Percentiles rank a stretch among this genome's conserved stretches.
These are phyloP conservation scores for Nymphalis polychloros DNA, from an alignment of 2,888 invertebrate genomes.

Conservation along the genomic window DNA sequence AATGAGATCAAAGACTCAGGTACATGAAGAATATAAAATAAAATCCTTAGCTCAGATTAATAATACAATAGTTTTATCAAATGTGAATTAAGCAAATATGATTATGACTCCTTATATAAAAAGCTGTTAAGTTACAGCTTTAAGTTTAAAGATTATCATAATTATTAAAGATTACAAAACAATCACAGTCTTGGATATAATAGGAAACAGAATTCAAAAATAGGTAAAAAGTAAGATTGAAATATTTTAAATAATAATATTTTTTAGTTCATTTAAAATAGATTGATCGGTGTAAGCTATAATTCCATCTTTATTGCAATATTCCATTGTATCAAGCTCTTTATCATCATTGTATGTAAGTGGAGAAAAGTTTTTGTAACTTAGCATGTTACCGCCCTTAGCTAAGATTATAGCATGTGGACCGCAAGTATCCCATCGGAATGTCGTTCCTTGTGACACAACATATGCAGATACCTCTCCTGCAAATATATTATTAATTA, in stretches of 20 bases:
- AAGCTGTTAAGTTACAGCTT: no score
- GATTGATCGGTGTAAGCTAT: conserved; percentile 58
- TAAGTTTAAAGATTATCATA: no score
- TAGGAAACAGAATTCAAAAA: no score
- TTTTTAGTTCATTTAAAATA: conserved; percentile 49
- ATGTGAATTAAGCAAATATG: no score
- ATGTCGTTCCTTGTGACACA: conserved; percentile 90
- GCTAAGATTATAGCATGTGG: conserved; percentile 92
- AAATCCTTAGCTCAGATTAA: neutral
- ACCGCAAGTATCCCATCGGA: conserved; percentile 95
- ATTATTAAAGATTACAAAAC: no score
- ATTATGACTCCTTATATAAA: no score
- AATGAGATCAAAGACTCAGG: conserved; percentile 31
- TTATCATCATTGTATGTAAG: conserved; percentile 62
- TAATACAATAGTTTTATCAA: neutral
- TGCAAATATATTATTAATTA: conserved; percentile 42
- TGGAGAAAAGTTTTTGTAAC: conserved; percentile 50
- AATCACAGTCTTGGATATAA: no score
- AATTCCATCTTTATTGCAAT: conserved; percentile 67
- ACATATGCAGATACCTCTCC: conserved; percentile 84
- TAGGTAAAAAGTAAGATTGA: neutral
- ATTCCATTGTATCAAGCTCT: conserved; percentile 55
- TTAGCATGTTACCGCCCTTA: conserved; percentile 87
- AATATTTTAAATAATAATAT: conserved; percentile 24
- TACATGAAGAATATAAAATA: conserved; percentile 10